Evolutionary conservation across 2,797 vertebrate genomes (phyloP).

Genomic region (Leptodactylus fallax): DNA sequence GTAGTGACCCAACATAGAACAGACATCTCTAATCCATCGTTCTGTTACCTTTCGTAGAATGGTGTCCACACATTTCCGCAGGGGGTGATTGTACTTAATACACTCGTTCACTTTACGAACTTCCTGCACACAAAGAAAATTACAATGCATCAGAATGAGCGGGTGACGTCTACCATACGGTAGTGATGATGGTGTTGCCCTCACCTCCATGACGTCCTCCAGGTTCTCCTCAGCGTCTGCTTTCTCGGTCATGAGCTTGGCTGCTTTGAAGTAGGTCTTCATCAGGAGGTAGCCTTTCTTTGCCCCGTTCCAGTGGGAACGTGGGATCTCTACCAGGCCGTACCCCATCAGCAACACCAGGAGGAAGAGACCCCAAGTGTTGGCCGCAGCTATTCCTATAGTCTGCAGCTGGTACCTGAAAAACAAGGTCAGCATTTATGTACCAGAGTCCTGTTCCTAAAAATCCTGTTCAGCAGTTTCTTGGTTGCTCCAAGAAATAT

Average conservation of each 20-base stretch:
- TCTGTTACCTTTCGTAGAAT: slow-evolving; percentile 89
- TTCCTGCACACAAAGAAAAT: slow-evolving; percentile 78
- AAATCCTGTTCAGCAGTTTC: too few relatives aligned
- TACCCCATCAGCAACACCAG: slow-evolving; percentile 93
- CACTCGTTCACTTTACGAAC: slow-evolving; percentile 93
- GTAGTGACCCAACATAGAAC: too few relatives aligned
- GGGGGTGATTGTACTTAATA: slow-evolving; percentile 95
- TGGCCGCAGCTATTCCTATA: slow-evolving; percentile 95
- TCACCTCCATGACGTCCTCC: slow-evolving; percentile 96
- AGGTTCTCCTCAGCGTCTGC: slow-evolving; percentile 95
- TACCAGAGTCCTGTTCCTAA: too few relatives aligned
- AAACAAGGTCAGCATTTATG: too few relatives aligned
- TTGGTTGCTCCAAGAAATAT: too few relatives aligned
- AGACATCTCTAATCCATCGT: background rate
- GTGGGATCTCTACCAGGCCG: slow-evolving; percentile 94
- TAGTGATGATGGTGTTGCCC: background rate
- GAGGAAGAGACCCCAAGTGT: slow-evolving; percentile 97
- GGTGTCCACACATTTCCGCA: slow-evolving; percentile 94
- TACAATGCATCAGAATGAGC: background rate
- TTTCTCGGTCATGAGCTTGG: slow-evolving; percentile 97
- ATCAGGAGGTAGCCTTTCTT: slow-evolving; percentile 88
- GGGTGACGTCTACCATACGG: background rate
- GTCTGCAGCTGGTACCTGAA: slow-evolving; percentile 92
- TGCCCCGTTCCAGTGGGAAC: slow-evolving; percentile 93
- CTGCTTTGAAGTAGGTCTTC: slow-evolving; percentile 97